Evolutionary conservation across 2,113 vertebrate species (phyloP).

Genomic region (Bos taurus): ARS-UCD2.0 NC_037340.1:56845001-56845500

Average conservation of each 20-base stretch:
- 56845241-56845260: neutral
- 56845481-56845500: neutral
- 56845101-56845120: neutral
- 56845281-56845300: neutral
- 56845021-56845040: too few relatives aligned
- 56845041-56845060: neutral
- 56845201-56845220: neutral
- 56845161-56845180: neutral
- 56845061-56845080: fast-evolving
- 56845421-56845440: neutral
- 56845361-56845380: fast-evolving
- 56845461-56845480: neutral
- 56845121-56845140: neutral
- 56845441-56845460: neutral
- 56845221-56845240: neutral
- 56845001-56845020: fast-evolving
- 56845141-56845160: neutral
- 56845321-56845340: fast-evolving
- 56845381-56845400: neutral
- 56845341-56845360: neutral
- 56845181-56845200: neutral
- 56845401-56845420: fast-evolving
- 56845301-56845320: neutral
- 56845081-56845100: neutral
- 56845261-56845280: neutral